phyloP scores from a whole-genome alignment of 2,888 invertebrate genomes.

The Folsomia candida region DNA sequence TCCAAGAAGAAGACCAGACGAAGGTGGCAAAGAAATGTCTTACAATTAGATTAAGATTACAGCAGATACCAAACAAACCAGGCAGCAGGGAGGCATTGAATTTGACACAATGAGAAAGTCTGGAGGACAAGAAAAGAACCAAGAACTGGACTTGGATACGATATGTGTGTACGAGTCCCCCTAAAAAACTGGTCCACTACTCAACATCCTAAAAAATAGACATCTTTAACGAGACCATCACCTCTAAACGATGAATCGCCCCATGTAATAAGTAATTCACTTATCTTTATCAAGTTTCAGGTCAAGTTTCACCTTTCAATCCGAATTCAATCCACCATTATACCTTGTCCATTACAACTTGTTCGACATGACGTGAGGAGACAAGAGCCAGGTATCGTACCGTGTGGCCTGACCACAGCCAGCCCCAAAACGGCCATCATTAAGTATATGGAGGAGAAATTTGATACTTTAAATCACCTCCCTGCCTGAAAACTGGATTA shows the following conservation, averaged over 20 bases:
- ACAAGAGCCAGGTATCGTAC: not conserved
- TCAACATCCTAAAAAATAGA: not conserved
- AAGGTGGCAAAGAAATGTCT: conserved; percentile 6
- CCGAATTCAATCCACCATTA: conserved; percentile 1
- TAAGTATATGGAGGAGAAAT: not conserved
- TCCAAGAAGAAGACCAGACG: too few relatives aligned
- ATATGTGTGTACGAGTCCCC: too few relatives aligned
- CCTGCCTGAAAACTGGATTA: not conserved
- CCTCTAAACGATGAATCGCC: not conserved
- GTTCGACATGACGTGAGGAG: conserved; percentile 11
- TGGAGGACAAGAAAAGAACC: too few relatives aligned
- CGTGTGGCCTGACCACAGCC: conserved; percentile 2
- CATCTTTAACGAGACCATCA: conserved; percentile 13
- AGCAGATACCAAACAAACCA: not conserved
- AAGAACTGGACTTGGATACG: not conserved
- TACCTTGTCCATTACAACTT: conserved; percentile 16
- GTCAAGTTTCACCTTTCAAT: conserved; percentile 1
- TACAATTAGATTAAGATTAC: conserved; percentile 5
- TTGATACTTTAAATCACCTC: not conserved
- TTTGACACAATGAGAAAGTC: not conserved
- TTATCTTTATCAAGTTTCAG: conserved; percentile 15
- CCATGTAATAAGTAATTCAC: conserved; percentile 17
- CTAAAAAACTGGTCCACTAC: not conserved
- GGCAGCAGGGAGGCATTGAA: not conserved
- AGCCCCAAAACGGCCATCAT: not conserved